These are phyloP conservation scores for Acrobasis repandana DNA, from an alignment of 2,888 invertebrate genomes.

Conservation along the genomic window DNA sequence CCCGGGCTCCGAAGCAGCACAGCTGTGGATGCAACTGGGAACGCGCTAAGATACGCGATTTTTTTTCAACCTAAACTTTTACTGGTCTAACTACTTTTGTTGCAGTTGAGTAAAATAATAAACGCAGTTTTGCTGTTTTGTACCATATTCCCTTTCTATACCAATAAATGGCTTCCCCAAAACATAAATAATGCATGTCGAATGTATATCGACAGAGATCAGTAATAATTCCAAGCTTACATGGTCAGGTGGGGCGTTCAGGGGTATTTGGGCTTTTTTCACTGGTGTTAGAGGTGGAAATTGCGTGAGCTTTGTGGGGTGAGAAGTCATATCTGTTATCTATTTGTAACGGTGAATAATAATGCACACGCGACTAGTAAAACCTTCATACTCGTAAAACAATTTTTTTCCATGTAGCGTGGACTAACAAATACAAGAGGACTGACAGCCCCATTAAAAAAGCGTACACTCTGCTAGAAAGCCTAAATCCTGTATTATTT, in stretches of 20 bases:
- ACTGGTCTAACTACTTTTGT: background rate
- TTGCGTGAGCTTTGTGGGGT: background rate
- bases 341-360: slow-evolving; percentile 12
- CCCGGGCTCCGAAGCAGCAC: too few relatives aligned
- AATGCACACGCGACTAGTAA: slow-evolving; percentile 1
- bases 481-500: too few relatives aligned
- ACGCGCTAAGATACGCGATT: too few relatives aligned
- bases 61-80: too few relatives aligned
- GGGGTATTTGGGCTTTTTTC: background rate
- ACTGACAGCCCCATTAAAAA: too few relatives aligned
- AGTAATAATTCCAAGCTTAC: slow-evolving; percentile 52
- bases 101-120: background rate
- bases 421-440: too few relatives aligned
- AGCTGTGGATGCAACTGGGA: too few relatives aligned
- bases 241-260: slow-evolving; percentile 3
- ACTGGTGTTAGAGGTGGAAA: background rate
- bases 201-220: slow-evolving; percentile 61
- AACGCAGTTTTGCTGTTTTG: slow-evolving; percentile 4
- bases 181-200: slow-evolving; percentile 79
- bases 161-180: slow-evolving; percentile 71
- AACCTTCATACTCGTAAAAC: background rate
- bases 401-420: background rate
- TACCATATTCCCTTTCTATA: slow-evolving; percentile 49
- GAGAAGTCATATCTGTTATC: slow-evolving; percentile 17
- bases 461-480: too few relatives aligned